Evolutionary conservation across 2,113 vertebrate species (phyloP).

Genomic region (Salvator merianae): DNA sequence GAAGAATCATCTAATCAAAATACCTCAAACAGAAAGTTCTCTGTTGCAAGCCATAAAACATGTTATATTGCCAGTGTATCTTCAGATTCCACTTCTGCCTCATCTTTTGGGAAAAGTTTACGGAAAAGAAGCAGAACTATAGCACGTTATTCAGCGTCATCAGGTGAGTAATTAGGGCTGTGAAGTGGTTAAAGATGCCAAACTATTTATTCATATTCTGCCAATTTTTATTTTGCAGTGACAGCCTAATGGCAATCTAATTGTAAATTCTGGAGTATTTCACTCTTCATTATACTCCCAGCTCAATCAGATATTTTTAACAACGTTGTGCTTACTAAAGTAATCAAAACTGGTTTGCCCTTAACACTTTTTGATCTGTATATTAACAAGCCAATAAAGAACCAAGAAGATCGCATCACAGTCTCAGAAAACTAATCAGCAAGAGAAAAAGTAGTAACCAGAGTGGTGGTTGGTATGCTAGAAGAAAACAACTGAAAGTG

Average conservation of each 20-base stretch:
- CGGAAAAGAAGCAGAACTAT: conserved; percentile 71
- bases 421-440: no score
- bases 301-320: background rate
- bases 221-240: no score
- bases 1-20: conserved; percentile 78
- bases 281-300: background rate
- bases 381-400: no score
- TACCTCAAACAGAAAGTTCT: conserved; percentile 85
- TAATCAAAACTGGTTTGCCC: background rate
- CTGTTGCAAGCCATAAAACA: conserved; percentile 53
- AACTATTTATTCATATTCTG: no score
- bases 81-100: conserved; percentile 67
- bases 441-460: no score
- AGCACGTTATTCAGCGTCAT: conserved; percentile 67
- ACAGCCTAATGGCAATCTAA: background rate
- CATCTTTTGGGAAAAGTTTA: conserved; percentile 61
- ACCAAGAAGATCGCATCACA: no score
- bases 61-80: conserved; percentile 78
- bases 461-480: no score
- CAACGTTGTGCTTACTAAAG: no score
- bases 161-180: conserved; percentile 75
- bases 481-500: no score
- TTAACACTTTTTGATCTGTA: no score
- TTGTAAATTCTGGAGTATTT: background rate
- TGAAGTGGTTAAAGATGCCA: background rate